Base-by-base conservation (phyloP, 2,888 invertebrate species). In the Charanyca ferruginea region DNA sequence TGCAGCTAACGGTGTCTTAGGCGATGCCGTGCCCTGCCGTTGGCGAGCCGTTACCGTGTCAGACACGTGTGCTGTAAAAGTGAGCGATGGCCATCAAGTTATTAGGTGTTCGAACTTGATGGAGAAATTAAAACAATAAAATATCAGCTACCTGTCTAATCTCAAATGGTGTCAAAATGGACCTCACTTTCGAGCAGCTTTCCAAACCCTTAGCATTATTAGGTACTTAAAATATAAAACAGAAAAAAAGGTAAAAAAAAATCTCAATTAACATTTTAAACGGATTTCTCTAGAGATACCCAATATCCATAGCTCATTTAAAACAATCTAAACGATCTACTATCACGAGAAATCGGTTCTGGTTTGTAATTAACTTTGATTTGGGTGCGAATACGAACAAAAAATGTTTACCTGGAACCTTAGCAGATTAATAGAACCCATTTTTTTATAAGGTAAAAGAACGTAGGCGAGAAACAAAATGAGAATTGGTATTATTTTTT, bases 281-380 rank as follows among this genome's bases (percentile, higher is more conserved):
- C 41, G 25, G 22, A 55, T 66, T 44, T 62, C 54, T 74, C 62
- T 44, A 49, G 53, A 62, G 22, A 20, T 58, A 61, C 55, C 66
- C 55, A 69, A 62, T 71, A 79, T 65, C 54, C 61, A 57, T 75
- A 64, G 66, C 52, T 63, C 53, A 41, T 74, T 77, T 25, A 53
- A 66, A 38, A 65, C 23, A 60, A 72, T 72, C 70, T 73, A 66
- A 79, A 79, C 53, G 66, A 75, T 71, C 64, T 55, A 32, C 52
- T 71, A 71, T 77, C 66, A 66, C 61, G 47, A 57, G 32, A 52
- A 66, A 83, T 73, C 70, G 44, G 74, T 71, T 68, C 71, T 53
- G 67, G 61, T 61, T 60, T 66, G 66, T 81, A 83, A 83, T 83
- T 83, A 78, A 74, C 76, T 68, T 66, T 75, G 74, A 76, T 83